Conservation (phyloP, 2,797 vertebrate species). For the Amniataba percoides region DNA sequence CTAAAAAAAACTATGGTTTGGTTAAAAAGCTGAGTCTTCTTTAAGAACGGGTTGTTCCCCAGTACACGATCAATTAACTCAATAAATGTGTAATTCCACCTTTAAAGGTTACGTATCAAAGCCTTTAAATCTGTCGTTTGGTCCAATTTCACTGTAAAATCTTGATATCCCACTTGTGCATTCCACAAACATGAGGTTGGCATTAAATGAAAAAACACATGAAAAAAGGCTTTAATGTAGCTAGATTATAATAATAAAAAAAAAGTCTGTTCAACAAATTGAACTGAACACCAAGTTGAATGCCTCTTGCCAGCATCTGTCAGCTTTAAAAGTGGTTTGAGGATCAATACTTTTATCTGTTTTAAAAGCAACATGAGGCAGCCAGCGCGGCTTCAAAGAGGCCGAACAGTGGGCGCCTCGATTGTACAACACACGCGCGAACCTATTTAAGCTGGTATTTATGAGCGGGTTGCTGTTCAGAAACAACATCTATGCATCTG, state of each 20-base stretch:
- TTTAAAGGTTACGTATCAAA: constrained; percentile 4
- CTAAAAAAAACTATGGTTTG: constrained; percentile 3
- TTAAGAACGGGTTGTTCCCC: constrained; percentile 1
- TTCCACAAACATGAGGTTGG: constrained; percentile 1
- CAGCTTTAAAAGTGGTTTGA: constrained; percentile 25
- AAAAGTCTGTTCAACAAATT: not conserved
- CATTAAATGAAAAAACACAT: not conserved
- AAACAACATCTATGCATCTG: not conserved
- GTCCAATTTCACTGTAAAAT: not conserved
- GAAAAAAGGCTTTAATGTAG: not conserved
- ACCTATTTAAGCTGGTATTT: not conserved
- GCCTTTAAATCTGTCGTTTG: not conserved
- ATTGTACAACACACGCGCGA: constrained; percentile 6
- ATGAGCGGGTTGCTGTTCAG: constrained; percentile 8
- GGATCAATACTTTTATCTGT: constrained; percentile 33
- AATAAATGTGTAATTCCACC: not conserved
- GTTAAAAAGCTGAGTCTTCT: not conserved
- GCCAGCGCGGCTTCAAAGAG: constrained; percentile 40
- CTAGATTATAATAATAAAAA: constrained; percentile 1
- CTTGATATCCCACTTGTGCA: not conserved
- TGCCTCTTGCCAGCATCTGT: constrained; percentile 1
- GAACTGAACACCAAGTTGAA: not conserved
- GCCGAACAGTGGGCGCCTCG: not conserved
- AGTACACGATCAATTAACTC: not conserved
- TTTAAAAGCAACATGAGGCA: constrained; percentile 33